phyloP scores from a whole-genome alignment of 2,113 vertebrate species.

The Phylloscopus trochilus region DNA sequence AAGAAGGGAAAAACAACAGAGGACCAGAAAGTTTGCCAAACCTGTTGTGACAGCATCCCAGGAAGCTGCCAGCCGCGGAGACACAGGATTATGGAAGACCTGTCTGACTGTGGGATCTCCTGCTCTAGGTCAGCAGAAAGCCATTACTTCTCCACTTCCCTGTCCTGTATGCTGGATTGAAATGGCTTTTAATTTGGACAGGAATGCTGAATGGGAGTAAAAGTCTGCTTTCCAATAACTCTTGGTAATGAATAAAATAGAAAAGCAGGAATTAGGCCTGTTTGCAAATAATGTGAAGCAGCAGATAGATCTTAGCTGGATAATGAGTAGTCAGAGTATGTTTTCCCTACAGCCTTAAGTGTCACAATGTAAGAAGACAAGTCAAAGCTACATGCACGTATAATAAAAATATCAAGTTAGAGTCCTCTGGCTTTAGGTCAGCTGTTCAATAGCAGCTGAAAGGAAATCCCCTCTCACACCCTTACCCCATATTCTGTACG shows the following conservation, averaged over 20 bases:
- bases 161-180: background rate
- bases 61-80: background rate
- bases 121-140: background rate
- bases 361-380: background rate
- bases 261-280: background rate
- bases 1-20: background rate
- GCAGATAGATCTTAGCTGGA: background rate
- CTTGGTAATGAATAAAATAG: background rate
- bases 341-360: background rate
- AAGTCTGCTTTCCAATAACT: background rate
- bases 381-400: background rate
- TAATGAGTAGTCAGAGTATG: background rate
- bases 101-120: background rate
- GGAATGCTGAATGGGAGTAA: background rate
- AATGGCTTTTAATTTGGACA: background rate
- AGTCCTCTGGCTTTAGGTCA: slow-evolving; percentile 11
- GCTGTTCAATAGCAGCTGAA: background rate
- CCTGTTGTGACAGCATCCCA: background rate
- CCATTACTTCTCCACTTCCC: background rate
- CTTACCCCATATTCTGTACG: fast-evolving
- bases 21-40: background rate
- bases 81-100: background rate
- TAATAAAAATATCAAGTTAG: background rate
- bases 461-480: background rate
- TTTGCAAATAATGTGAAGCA: background rate